Base-by-base conservation (phyloP, 2,888 invertebrate genomes). In the Agonopterix arenella region DNA sequence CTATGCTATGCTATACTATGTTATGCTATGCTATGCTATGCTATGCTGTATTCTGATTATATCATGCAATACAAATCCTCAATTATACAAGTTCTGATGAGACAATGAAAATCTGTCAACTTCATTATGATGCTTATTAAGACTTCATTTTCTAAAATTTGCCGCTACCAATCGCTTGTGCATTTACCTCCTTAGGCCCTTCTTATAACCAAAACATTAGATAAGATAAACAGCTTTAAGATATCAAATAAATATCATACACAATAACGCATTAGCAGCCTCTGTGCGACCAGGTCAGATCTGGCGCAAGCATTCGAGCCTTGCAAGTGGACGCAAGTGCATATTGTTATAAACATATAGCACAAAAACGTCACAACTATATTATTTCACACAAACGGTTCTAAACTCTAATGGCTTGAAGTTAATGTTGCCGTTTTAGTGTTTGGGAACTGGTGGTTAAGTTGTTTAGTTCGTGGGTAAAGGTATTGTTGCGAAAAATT, bases 401-500 rank as follows among this genome's bases (percentile, higher is more conserved):
- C 28, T 28, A 28, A 28, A 40, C 47, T 47, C 52, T 40, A 73
- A 63, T 11, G 1, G 0, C n/a, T 7, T 10, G 0, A 2, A 28
- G 0, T 18, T 62, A 61, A 56, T 59, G 64, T 59, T 52, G 11
- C 40, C 40, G 53, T 60, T 65, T 2, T 10, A 37, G 45, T 60
- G 47, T 16, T 13, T 2, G 9, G 1, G 4, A 5, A 1, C 5
- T 13, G 36, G 36, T 4, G 47, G 54, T 60, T 73, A 55, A 1
- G 55, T 56, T 52, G 36, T 28, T 49, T 52, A 38, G 55, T 55
- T 5, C 1, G 51, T n/a, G 52, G n/a, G 13, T 5, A 3, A 11
- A 11, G 51, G 72, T 64, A 79, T 84, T 84, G 83, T 86, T 86
- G 85, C 85, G 85, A 84, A 85, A 85, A 86, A 86, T 84, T 86